Evolutionary conservation across 2,113 vertebrate genomes (phyloP).

Genomic region (Platichthys flesus): DNA sequence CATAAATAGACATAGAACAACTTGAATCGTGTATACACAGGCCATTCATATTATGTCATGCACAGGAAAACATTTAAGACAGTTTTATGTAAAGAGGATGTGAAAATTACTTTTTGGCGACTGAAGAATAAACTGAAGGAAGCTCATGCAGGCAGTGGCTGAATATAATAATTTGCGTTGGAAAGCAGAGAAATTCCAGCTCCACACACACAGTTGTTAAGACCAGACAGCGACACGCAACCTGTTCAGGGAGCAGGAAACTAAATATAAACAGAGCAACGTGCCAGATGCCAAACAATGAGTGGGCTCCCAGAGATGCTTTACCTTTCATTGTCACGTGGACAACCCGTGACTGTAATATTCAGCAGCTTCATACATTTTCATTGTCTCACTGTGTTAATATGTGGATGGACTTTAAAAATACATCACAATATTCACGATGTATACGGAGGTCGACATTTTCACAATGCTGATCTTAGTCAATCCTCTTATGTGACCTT

Average conservation of each 20-base stretch:
- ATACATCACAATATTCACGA: not conserved
- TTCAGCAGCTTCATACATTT: not conserved
- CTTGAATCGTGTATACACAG: slow-evolving; percentile 3
- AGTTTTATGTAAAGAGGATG: slow-evolving; percentile 1
- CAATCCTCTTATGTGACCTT: slow-evolving; percentile 41
- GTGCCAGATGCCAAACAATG: slow-evolving; percentile 39
- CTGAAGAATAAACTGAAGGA: slow-evolving; percentile 21
- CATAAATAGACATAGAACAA: not conserved
- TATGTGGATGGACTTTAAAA: not conserved
- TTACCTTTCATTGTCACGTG: slow-evolving; percentile 10
- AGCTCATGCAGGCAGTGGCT: slow-evolving; percentile 3
- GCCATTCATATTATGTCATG: not conserved
- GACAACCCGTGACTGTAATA: slow-evolving; percentile 1
- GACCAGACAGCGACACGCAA: not conserved
- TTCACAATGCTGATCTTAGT: slow-evolving; percentile 1
- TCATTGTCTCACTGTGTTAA: not conserved
- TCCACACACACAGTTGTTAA: slow-evolving; percentile 25
- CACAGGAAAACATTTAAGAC: not conserved
- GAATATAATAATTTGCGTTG: not conserved
- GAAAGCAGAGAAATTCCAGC: not conserved
- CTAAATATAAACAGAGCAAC: slow-evolving; percentile 34
- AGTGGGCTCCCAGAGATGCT: not conserved
- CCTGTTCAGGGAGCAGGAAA: slow-evolving; percentile 20
- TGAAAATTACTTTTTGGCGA: not conserved
- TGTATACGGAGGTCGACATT: not conserved